Conservation (phyloP, 2,113 vertebrate species). For the Myotis lucifugus region DNA sequence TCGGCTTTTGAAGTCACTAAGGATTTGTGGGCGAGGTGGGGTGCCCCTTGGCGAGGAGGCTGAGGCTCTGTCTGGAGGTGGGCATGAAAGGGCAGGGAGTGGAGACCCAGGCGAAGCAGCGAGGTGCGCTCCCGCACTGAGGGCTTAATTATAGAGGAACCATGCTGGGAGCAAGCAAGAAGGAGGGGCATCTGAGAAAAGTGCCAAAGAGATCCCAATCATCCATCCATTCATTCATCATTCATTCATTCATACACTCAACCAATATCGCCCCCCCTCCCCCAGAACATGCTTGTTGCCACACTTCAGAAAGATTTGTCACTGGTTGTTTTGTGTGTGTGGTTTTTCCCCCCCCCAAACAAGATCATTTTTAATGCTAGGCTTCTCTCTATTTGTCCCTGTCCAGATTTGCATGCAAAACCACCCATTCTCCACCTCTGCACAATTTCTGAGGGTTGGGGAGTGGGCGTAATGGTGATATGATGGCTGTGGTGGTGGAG, state of each 20-base stretch:
- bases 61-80: not conserved
- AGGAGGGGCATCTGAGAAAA: conserved; percentile 57
- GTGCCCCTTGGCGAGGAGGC: not conserved
- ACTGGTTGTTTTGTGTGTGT: not conserved
- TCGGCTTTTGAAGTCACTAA: not conserved
- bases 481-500: not conserved
- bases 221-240: not conserved
- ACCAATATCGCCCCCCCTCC: too few species aligned
- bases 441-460: not conserved
- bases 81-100: not conserved
- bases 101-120: not conserved
- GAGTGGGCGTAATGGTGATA: not conserved
- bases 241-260: not conserved
- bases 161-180: not conserved
- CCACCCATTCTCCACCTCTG: not conserved
- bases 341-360: not conserved
- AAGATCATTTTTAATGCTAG: not conserved
- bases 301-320: not conserved
- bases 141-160: conserved; percentile 34
- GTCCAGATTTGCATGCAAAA: not conserved
- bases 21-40: not conserved
- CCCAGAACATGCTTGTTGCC: not conserved
- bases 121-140: not conserved
- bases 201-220: conserved; percentile 25
- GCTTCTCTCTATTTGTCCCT: not conserved